phyloP scores from a whole-genome alignment of 1,140 invertebrate species.

The Scaptomyza hsui region DNA sequence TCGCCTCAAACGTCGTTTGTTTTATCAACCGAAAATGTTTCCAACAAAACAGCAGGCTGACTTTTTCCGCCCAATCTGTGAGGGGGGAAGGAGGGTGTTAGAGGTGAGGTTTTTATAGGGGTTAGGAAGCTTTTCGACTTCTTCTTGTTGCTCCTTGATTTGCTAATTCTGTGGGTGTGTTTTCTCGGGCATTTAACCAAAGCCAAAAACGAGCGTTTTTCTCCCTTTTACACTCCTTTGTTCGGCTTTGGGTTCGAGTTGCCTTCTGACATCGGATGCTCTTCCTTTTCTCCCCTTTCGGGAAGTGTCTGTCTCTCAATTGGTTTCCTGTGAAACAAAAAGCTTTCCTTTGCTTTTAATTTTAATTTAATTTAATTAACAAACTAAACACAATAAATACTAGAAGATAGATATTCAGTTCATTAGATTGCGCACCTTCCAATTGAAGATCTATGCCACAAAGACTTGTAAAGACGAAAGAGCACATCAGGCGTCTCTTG shows the following conservation, averaged over 20 bases:
- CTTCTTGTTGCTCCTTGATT: slow-evolving; percentile 31
- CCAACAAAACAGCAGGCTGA: slow-evolving; percentile 32
- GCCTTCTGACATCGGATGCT: slow-evolving; percentile 38
- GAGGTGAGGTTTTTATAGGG: background rate
- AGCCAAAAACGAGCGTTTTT: slow-evolving; percentile 14
- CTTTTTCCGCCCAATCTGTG: slow-evolving; percentile 18
- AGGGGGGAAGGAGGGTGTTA: background rate
- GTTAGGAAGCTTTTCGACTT: slow-evolving; percentile 14
- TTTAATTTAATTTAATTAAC: slow-evolving; percentile 41
- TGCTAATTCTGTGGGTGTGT: slow-evolving; percentile 51
- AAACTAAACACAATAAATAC: background rate
- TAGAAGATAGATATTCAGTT: background rate
- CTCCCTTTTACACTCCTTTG: background rate
- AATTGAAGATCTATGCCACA: slow-evolving; percentile 38
- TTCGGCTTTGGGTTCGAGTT: slow-evolving; percentile 1
- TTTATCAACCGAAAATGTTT: slow-evolving; percentile 50
- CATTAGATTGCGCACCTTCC: background rate
- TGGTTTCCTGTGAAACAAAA: slow-evolving; percentile 30
- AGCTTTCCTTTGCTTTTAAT: slow-evolving; percentile 16
- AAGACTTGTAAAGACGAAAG: slow-evolving; percentile 22
- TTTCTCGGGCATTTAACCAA: slow-evolving; percentile 35
- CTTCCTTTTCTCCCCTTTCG: background rate
- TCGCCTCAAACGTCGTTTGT: slow-evolving; percentile 39
- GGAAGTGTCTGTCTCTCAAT: slow-evolving; percentile 16
- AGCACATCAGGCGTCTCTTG: slow-evolving; percentile 13